phyloP scores from a whole-genome alignment of 2,888 invertebrate species.

The Timema podura region DNA sequence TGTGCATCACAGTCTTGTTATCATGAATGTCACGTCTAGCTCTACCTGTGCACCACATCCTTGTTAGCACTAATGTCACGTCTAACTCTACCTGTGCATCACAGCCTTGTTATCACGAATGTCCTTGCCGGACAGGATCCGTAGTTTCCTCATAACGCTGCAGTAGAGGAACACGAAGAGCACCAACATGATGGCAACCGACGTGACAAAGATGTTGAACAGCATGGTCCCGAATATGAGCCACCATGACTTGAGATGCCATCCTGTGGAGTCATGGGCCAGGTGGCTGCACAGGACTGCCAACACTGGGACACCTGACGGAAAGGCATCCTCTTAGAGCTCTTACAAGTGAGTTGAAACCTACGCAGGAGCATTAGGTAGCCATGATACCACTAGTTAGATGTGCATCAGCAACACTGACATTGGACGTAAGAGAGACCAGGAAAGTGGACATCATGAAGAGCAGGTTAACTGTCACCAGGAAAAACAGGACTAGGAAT shows the following conservation, averaged over 20 bases:
- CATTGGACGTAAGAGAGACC: too few species aligned
- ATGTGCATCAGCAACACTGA: too few species aligned
- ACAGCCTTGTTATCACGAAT: slow-evolving; percentile 43
- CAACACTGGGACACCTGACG: slow-evolving; percentile 60
- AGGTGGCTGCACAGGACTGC: slow-evolving; percentile 63
- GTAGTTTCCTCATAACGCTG: slow-evolving; percentile 59
- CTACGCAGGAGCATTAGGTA: too few species aligned
- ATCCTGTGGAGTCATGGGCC: slow-evolving; percentile 59
- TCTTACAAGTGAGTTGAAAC: too few species aligned
- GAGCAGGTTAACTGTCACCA: too few species aligned
- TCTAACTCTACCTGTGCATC: slow-evolving; percentile 42
- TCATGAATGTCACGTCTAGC: too few species aligned
- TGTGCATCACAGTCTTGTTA: too few species aligned
- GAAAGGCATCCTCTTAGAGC: not conserved
- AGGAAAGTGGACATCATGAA: too few species aligned
- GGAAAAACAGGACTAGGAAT: too few species aligned
- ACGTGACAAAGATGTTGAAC: slow-evolving; percentile 63
- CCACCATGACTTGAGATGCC: slow-evolving; percentile 61
- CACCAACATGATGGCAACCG: slow-evolving; percentile 61
- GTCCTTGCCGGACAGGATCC: slow-evolving; percentile 40
- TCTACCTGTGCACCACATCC: too few species aligned
- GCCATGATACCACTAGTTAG: too few species aligned
- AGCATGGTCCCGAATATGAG: slow-evolving; percentile 54
- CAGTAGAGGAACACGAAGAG: slow-evolving; percentile 65
- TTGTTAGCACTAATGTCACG: too few species aligned